Conservation (phyloP, 2,113 vertebrate species). For the Gallinago undulata region DNA sequence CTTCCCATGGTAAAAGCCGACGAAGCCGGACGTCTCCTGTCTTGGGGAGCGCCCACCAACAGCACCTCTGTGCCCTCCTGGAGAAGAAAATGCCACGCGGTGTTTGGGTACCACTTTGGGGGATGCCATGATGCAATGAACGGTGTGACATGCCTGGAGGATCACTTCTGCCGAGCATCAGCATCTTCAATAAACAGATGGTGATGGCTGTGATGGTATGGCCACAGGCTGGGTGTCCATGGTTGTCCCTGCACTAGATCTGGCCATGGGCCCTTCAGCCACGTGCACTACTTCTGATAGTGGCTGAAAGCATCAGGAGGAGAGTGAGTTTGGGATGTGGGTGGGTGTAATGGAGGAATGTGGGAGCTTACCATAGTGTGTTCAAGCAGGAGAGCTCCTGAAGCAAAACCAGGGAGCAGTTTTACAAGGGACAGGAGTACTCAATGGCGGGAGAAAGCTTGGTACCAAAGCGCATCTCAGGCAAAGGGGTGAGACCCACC, state of each 20-base stretch:
- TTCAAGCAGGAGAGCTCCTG: neutral
- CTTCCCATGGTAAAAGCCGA: accelerated
- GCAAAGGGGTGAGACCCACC: neutral
- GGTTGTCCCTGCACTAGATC: neutral
- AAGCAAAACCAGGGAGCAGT: neutral
- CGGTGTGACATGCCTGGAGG: accelerated
- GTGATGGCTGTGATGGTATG: neutral
- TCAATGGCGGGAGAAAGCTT: neutral
- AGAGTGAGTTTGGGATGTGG: accelerated
- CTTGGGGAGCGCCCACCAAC: too few species aligned
- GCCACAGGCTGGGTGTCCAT: accelerated
- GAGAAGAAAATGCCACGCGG: accelerated
- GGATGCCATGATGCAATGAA: accelerated
- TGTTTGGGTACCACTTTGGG: neutral
- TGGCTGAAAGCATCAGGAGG: too few species aligned
- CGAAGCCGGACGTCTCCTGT: neutral
- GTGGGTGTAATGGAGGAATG: neutral
- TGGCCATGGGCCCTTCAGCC: accelerated
- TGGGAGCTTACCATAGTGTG: neutral
- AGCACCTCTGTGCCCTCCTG: neutral
- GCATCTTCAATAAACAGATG: accelerated
- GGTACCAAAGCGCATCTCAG: accelerated
- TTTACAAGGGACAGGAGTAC: neutral
- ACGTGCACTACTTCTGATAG: accelerated
- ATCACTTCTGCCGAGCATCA: accelerated